Percentiles rank a stretch among this genome's conserved stretches.
These are phyloP conservation scores for Oscheius sp. DNA, from an alignment of 2,888 invertebrate species.

Conservation along the genomic window DNA sequence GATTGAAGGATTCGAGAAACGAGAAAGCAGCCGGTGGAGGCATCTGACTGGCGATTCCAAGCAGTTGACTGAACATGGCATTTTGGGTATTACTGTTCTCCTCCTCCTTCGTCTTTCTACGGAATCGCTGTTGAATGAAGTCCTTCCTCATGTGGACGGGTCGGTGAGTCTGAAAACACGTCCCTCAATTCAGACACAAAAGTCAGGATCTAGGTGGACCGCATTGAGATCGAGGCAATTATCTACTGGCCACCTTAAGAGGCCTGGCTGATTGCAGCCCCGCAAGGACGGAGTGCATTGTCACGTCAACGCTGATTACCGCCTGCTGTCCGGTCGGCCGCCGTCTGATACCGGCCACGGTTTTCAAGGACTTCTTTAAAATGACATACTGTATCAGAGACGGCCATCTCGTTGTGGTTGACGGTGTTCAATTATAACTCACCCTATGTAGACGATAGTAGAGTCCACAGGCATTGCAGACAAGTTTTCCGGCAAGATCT, in stretches of 20 bases:
- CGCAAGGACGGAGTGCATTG: constrained; percentile 28
- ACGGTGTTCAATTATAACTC: constrained; percentile 7
- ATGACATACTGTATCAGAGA: neutral
- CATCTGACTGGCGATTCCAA: constrained; percentile 28
- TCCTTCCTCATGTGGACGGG: constrained; percentile 70
- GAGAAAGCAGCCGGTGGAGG: constrained; percentile 33
- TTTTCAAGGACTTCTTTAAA: constrained; percentile 23
- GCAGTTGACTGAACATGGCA: constrained; percentile 37
- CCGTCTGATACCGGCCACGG: constrained; percentile 1
- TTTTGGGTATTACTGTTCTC: constrained; percentile 40
- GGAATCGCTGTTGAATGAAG: constrained; percentile 69
- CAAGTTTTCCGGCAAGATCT: constrained; percentile 63
- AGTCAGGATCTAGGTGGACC: neutral
- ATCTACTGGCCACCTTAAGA: constrained; percentile 29
- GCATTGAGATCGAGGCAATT: constrained; percentile 17
- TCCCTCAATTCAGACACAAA: neutral
- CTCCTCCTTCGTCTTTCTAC: constrained; percentile 59
- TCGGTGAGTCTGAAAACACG: constrained; percentile 68
- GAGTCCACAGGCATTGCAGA: constrained; percentile 70
- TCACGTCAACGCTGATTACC: constrained; percentile 25
- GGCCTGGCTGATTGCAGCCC: constrained; percentile 20
- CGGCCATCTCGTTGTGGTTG: neutral
- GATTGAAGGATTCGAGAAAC: constrained; percentile 52
- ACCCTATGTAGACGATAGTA: constrained; percentile 69
- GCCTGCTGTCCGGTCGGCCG: constrained; percentile 1